phyloP scores from a whole-genome alignment of 2,888 invertebrate species.

The Polydrusus tereticollis region DNA sequence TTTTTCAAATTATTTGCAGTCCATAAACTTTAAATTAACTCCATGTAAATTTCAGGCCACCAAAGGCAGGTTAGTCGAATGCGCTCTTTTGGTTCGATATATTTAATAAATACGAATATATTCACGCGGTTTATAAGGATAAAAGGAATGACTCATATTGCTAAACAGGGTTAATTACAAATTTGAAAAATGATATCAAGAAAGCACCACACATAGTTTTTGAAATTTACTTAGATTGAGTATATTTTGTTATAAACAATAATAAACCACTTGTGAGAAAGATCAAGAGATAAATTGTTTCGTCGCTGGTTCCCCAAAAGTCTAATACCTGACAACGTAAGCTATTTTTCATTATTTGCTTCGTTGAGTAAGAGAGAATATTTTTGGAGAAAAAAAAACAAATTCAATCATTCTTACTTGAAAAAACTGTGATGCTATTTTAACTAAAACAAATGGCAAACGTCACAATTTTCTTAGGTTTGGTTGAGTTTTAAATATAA shows the following conservation, averaged over 20 bases:
- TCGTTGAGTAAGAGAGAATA: neutral
- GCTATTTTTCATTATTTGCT: constrained; percentile 8
- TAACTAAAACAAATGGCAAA: too few species aligned
- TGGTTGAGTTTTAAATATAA: too few species aligned
- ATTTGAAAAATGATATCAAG: too few species aligned
- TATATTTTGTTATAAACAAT: neutral
- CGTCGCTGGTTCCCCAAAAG: neutral
- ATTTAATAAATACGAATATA: neutral
- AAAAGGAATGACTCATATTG: too few species aligned
- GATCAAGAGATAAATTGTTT: neutral
- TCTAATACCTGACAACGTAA: constrained; percentile 4
- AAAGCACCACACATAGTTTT: too few species aligned
- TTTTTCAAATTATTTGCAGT: neutral
- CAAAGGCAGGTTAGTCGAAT: neutral
- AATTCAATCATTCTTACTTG: neutral
- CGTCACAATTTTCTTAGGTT: too few species aligned
- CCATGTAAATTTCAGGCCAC: neutral
- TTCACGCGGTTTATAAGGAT: too few species aligned
- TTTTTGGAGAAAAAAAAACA: neutral
- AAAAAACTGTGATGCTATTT: too few species aligned
- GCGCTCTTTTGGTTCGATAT: neutral
- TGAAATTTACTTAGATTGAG: neutral
- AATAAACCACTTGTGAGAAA: neutral
- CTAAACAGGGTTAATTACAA: too few species aligned
- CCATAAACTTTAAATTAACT: constrained; percentile 8